phyloP scores from a whole-genome alignment of 2,888 invertebrate species.

The Siphlonurus alternatus region DNA sequence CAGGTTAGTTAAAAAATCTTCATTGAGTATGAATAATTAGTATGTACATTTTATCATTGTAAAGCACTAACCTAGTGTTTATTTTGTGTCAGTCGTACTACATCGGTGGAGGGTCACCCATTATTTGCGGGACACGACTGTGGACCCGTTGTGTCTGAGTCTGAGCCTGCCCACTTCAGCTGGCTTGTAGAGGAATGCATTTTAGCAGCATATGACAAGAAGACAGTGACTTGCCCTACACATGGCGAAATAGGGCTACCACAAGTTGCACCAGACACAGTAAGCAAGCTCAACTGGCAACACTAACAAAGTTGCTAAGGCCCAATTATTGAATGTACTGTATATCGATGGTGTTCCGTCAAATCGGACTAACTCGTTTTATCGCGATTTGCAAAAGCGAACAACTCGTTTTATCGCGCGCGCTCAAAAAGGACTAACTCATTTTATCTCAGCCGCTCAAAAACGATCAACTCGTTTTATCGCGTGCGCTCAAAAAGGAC shows the following conservation, averaged over 20 bases:
- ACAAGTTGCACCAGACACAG: constrained; percentile 84
- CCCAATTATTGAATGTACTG: neutral
- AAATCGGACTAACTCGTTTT: no score
- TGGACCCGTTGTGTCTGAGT: constrained; percentile 16
- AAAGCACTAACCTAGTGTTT: neutral
- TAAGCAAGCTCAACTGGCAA: no score
- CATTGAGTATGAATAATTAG: no score
- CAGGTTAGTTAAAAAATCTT: no score
- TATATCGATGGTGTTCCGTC: no score
- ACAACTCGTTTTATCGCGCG: no score
- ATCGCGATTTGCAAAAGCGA: no score
- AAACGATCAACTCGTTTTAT: no score
- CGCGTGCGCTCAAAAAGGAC: no score
- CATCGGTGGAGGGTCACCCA: constrained; percentile 64
- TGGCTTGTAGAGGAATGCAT: constrained; percentile 97
- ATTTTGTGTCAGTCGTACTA: constrained; percentile 54
- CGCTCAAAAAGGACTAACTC: no score
- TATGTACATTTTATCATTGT: neutral
- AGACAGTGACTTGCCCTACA: constrained; percentile 54
- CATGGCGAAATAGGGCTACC: constrained; percentile 60
- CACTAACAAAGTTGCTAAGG: constrained; percentile 1
- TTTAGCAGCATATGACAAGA: constrained; percentile 61
- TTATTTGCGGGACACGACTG: constrained; percentile 27
- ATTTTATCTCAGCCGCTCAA: no score
- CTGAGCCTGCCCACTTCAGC: constrained; percentile 35